Evolutionary conservation across 2,113 vertebrate species (phyloP), one percentile per base, ranked within the genome.

Genomic region (Catagonus wagneri): DNA sequence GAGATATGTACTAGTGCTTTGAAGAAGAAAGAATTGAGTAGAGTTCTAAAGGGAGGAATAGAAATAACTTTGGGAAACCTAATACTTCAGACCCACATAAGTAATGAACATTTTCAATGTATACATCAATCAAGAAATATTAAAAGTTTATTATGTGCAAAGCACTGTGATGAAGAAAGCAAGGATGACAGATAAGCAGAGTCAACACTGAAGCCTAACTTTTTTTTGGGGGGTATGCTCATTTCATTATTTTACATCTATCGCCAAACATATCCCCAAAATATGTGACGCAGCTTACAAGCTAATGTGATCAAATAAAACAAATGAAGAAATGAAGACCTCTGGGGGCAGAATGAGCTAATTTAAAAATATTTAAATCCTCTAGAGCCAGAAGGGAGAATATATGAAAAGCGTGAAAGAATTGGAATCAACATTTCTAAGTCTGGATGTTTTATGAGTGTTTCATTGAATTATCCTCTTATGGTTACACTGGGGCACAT

Each of bases 291-390:
- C 63, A 63, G 84, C 89, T 97, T 94, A 93, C 92, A 90, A 96
- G 83, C 39, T 97, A 97, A 98, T 97, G 50, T 96, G 96, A 95
- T 97, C 92, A 97, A 97, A 95, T 95, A 97, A 96, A 98, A 97
- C 96, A 95, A 97, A 97, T 93, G 93, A 98, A 95, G 93, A 96
- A 97, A 96, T 88, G 78, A 96, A 96, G 85, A 96, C 85, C 80
- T 97, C 85, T 95, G 61, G 89, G 74, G 95, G 91, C 32, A 93
- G 69, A 94, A 60, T 74, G 69, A 95, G 89, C 86, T 97, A 97
- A 97, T 97, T 97, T 97, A 96, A 96, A 98, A 97, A 97, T 97
- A 97, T 96, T 97, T 97, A 97, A 97, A 84, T 75, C 44, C 91
- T 96, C 83, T 87, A 86, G 97, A 96, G 95, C 91, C 96, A 96